Evolutionary conservation across 2,888 invertebrate species (phyloP), one percentile per base, ranked within the genome.

Genomic region (Cataglyphis albicans): DNA sequence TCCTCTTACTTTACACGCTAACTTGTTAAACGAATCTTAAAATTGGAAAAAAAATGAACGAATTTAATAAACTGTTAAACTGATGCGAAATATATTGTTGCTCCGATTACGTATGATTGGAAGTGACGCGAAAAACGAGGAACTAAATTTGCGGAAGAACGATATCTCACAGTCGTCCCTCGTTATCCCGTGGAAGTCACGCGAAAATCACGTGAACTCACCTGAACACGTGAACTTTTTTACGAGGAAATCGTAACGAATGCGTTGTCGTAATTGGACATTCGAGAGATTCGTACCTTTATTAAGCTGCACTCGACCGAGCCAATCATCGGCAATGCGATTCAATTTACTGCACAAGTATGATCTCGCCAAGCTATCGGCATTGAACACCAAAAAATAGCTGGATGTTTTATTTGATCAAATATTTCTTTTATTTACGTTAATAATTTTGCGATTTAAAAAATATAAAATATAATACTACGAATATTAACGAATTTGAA

Each of bases 251-350:
- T 57, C 25, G 68, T 59, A 29, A 82, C 82, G 86, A 87, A 68
- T 85, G 35, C 65, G 41, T 38, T 64, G 74, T 41, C 76, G 80
- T 87, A 87, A 87, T 86, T 85, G 87, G 55, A 55, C 68, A 48
- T 65, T 68, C 73, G 64, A 65, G 80, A 67, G 80, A 52, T 68
- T 64, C 74, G 61, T 55, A 63, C 63, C 81, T 87, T 86, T 86
- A 82, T 87, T 86, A 82, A 82, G 63, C 57, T 41, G n/a, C 84
- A 61, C 5, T 57, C 35, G n/a, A 41, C 75, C 12, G 29, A 52
- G 48, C 35, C 73, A 80, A 80, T 84, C 75, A 55, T 78, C 75
- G 86, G 12, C 63, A 32, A 73, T 64, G 84, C 84, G 84, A 86
- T 87, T 87, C 80, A 86, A 87, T 82, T 84, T 73, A 63, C 35